A percentile compares a stretch with the other conserved stretches of the same genome.
These are phyloP conservation scores for Leptoclinus maculatus DNA, from an alignment of 2,797 vertebrate genomes.

Conservation along the genomic window DNA sequence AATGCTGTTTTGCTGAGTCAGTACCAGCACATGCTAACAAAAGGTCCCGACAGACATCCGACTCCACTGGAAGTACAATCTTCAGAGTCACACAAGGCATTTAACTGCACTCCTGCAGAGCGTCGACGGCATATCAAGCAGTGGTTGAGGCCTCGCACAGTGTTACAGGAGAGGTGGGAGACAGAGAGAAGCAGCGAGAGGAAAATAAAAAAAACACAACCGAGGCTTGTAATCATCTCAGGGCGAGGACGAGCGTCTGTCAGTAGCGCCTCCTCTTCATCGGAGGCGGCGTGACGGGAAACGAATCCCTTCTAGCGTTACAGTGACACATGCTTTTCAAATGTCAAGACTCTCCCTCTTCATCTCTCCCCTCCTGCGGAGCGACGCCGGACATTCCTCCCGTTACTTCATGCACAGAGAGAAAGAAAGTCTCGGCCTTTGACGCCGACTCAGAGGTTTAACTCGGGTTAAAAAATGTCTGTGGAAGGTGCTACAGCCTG, in stretches of 20 bases:
- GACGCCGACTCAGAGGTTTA: background rate
- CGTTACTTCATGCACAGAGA: slow-evolving; percentile 52
- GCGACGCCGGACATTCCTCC: slow-evolving; percentile 37
- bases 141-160: slow-evolving; percentile 40
- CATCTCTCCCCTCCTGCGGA: background rate
- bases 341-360: slow-evolving; percentile 37
- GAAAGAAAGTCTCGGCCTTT: slow-evolving; percentile 20
- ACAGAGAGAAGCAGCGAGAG: background rate
- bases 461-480: slow-evolving; percentile 20
- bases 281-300: slow-evolving; percentile 11
- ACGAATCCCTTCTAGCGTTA: slow-evolving; percentile 36
- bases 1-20: background rate
- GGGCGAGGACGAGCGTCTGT: slow-evolving; percentile 11
- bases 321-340: slow-evolving; percentile 56
- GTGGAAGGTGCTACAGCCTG: slow-evolving; percentile 11
- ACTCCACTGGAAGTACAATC: slow-evolving; percentile 59
- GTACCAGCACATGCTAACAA: slow-evolving; percentile 30
- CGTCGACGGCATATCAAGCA: slow-evolving; percentile 35
- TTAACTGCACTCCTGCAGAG: slow-evolving; percentile 47
- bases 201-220: background rate
- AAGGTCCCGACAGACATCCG: slow-evolving; percentile 23
- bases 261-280: slow-evolving; percentile 4
- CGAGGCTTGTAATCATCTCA: slow-evolving; percentile 9
- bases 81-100: slow-evolving; percentile 74
- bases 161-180: slow-evolving; percentile 13